Percentiles rank a stretch among this genome's conserved stretches.
phyloP scores from a whole-genome alignment of 1,140 invertebrate species.

The Apis florea region DNA sequence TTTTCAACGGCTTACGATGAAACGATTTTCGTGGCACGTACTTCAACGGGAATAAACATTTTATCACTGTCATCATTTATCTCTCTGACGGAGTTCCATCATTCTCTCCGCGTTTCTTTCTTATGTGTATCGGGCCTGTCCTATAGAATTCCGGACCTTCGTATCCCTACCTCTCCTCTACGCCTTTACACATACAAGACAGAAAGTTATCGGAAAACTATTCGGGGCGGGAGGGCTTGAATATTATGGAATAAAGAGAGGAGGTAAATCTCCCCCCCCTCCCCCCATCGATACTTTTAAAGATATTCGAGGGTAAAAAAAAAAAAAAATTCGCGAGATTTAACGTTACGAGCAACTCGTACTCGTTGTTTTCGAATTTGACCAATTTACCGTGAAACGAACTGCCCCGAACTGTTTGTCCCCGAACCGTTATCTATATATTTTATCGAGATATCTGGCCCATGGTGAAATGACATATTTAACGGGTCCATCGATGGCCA shows the following conservation, averaged over 20 bases:
- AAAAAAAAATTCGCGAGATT: neutral
- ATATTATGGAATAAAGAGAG: conserved; percentile 17
- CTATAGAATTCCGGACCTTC: conserved; percentile 23
- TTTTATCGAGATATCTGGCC: neutral
- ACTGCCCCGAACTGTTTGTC: neutral
- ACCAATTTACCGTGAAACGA: neutral
- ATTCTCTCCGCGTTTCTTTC: conserved; percentile 40
- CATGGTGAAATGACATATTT: neutral
- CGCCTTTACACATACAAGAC: conserved; percentile 23
- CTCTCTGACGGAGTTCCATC: conserved; percentile 46
- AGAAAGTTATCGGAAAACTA: conserved; percentile 47
- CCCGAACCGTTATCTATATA: no score
- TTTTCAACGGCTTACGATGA: neutral
- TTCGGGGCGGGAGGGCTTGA: conserved; percentile 19
- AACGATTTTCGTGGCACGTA: conserved; percentile 38
- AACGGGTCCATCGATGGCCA: neutral
- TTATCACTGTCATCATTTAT: conserved; percentile 53
- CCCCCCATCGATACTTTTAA: neutral
- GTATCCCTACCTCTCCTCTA: neutral
- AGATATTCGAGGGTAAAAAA: no score
- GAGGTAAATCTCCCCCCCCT: no score
- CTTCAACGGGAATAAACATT: conserved; percentile 39
- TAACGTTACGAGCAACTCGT: neutral
- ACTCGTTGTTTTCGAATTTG: neutral
- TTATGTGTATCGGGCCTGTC: conserved; percentile 6